Evolutionary conservation across 2,113 vertebrate genomes (phyloP).

Genomic region (Hydrochoerus hydrochaeris): DNA sequence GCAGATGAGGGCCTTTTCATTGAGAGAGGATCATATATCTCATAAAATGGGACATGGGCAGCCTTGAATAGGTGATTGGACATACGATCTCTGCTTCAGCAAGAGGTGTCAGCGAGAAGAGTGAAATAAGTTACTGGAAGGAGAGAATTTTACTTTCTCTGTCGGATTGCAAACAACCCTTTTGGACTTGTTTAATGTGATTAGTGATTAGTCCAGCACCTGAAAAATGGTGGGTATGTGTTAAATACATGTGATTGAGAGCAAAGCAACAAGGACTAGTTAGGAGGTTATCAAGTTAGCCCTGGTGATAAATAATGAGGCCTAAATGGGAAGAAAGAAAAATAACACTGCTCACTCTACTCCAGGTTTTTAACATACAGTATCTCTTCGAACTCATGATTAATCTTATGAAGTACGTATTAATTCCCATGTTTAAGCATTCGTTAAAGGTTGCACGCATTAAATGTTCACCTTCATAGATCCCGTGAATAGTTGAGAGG

Average conservation of each 20-base stretch:
- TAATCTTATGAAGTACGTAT: not conserved
- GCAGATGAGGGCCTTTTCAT: not conserved
- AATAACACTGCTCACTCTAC: not conserved
- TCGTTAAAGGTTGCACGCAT: not conserved
- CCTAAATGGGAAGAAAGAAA: not conserved
- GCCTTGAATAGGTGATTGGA: not conserved
- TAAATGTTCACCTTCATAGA: not conserved
- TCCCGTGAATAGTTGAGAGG: not conserved
- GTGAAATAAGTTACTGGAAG: not conserved
- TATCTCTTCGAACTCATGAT: not conserved
- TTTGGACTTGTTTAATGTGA: not conserved
- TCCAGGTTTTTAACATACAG: not conserved
- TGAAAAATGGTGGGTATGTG: not conserved
- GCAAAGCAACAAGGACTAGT: not conserved
- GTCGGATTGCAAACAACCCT: not conserved
- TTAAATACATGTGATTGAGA: not conserved
- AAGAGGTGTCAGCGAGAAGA: not conserved
- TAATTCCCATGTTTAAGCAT: not conserved
- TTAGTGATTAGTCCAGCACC: not conserved
- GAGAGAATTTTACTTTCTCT: not conserved
- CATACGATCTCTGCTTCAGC: not conserved
- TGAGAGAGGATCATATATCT: not conserved
- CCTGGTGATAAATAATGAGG: not conserved
- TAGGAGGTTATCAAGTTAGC: not conserved
- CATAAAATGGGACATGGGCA: not conserved